Base-by-base conservation (phyloP, 2,797 vertebrate genomes). In the Enoplosus armatus region DNA sequence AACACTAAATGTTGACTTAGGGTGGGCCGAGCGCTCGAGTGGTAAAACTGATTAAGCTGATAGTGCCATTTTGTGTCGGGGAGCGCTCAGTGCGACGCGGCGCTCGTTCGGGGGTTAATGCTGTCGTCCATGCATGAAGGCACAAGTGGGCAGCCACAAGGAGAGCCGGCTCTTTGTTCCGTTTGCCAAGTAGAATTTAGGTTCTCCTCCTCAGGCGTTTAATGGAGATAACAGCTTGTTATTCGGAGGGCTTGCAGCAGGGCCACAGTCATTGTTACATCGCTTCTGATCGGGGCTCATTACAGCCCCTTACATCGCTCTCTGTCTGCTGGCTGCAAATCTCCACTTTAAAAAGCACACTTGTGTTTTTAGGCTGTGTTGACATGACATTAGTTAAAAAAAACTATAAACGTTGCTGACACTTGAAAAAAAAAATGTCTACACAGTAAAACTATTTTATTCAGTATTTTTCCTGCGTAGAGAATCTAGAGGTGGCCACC, bases 221-320 rank as follows among this genome's bases (percentile, higher is more conserved):
- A 87, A 92, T 90, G 87, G 77, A 88, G 84, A 92, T 90, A 93
- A 90, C 82, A 81, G 87, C 92, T 86, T 89, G 86, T 94, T 93
- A 91, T 89, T 91, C 86, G 66, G 54, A 68, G 77, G 74, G 65
- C 62, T n/a, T 80, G 75, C 79, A 22, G 74, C 79, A 59, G 65
- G 70, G 72, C 76, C 1, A 47, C 41, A n/a, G 77, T 37, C 72
- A 47, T 78, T 67, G 79, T 73, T 62, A 31, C 56, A 53, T 61
- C 56, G 66, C 59, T 43, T 69, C 72, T 83, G 83, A 89, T 88
- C 70, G 50, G 37, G 9, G 77, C 77, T 86, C 73, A 90, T 92
- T 88, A 87, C 71, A 77, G 47, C 70, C 45, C 45, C 24, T 76
- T 8, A 51, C 63, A 54, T 64, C 75, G 68, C 48, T 51, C 60